Evolutionary conservation across 2,888 invertebrate species (phyloP).

Genomic region (Hypena proboscidalis): DNA sequence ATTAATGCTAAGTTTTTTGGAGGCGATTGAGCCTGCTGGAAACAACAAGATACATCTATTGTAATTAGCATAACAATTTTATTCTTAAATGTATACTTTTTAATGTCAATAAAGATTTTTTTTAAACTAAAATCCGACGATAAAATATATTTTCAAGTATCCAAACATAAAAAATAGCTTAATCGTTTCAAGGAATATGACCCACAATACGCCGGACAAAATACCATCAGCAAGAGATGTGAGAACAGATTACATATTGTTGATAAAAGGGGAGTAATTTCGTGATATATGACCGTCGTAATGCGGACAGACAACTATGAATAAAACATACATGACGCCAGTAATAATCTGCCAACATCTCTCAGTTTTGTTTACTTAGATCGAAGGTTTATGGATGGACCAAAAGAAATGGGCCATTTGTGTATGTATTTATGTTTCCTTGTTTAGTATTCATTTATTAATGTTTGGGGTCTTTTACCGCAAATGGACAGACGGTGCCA

Average conservation of each 20-base stretch:
- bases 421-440: constrained; percentile 2
- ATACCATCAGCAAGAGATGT: constrained; percentile 16
- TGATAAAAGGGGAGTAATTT: constrained; percentile 57
- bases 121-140: too few relatives aligned
- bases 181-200: too few relatives aligned
- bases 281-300: constrained; percentile 67
- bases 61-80: too few relatives aligned
- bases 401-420: constrained; percentile 6
- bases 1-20: too few relatives aligned
- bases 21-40: too few relatives aligned
- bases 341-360: constrained; percentile 70
- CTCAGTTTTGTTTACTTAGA: constrained; percentile 48
- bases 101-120: too few relatives aligned
- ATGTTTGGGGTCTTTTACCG: background rate
- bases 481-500: too few relatives aligned
- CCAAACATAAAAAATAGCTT: too few relatives aligned
- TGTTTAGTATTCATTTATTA: background rate
- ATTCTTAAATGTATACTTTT: too few relatives aligned
- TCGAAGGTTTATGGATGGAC: constrained; percentile 18
- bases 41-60: too few relatives aligned
- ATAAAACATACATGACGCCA: constrained; percentile 72
- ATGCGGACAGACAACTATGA: constrained; percentile 72
- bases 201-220: constrained; percentile 1
- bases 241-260: constrained; percentile 44
- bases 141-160: too few relatives aligned